These are phyloP conservation scores for Ciona savignyi DNA, from an alignment of 23 tunicate genomes.

Conservation along the genomic window DNA sequence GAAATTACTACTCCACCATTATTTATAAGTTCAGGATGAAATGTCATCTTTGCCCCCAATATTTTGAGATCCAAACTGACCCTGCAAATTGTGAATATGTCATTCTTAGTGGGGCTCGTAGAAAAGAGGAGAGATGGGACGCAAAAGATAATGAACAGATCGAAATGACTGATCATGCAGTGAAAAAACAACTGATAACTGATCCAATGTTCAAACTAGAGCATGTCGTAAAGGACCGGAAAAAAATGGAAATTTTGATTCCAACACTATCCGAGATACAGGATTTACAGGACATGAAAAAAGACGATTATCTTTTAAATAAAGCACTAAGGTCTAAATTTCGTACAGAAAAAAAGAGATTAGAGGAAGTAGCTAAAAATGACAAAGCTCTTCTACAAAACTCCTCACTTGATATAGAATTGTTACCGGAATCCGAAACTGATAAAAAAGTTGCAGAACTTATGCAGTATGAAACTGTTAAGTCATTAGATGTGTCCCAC, in stretches of 20 bases:
- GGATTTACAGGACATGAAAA: conserved; percentile 54
- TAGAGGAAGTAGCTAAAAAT: too few species aligned
- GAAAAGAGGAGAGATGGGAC: conserved; percentile 93
- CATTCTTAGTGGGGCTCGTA: conserved; percentile 75
- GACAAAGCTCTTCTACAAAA: conserved; percentile 40
- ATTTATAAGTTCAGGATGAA: conserved; percentile 92
- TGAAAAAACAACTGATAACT: conserved; percentile 54
- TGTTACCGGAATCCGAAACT: conserved; percentile 36
- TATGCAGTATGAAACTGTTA: conserved; percentile 33
- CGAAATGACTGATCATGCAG: conserved; percentile 77
- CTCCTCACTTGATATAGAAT: conserved; percentile 51
- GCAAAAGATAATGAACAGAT: conserved; percentile 92
- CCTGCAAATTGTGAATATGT: conserved; percentile 94
- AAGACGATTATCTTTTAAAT: conserved; percentile 66
- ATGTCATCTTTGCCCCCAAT: conserved; percentile 88
- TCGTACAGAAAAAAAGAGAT: conserved; percentile 58
- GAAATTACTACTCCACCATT: too few species aligned
- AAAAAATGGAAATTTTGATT: conserved; percentile 35
- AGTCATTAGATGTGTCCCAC: conserved; percentile 14
- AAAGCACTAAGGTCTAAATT: conserved; percentile 58
- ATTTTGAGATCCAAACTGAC: conserved; percentile 94
- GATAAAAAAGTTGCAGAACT: conserved; percentile 53
- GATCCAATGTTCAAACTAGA: conserved; percentile 88
- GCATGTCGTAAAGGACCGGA: conserved; percentile 59
- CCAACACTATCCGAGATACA: conserved; percentile 79